A percentile compares a stretch with the other conserved stretches of the same genome.
phyloP scores from a whole-genome alignment of 1,140 invertebrate species.

The Heliconius eleuchia region DNA sequence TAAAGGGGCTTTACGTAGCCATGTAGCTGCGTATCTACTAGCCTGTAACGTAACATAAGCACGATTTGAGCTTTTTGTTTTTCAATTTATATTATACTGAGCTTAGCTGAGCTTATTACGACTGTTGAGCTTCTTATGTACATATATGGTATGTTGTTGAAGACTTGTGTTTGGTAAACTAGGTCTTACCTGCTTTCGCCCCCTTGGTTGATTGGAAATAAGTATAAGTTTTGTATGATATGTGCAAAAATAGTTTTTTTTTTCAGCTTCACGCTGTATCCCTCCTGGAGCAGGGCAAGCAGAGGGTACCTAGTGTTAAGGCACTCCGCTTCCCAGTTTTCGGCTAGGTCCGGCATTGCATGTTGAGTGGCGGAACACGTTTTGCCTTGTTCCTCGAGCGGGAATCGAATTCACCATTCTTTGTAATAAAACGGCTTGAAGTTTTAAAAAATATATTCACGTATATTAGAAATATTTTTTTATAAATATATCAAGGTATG shows the following conservation, averaged over 20 bases:
- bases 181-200: too few species aligned
- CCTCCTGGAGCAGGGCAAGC: too few species aligned
- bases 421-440: neutral
- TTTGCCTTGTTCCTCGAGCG: too few species aligned
- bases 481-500: neutral
- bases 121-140: neutral
- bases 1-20: constrained; percentile 17
- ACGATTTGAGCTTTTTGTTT: constrained; percentile 10
- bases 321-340: too few species aligned
- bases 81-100: neutral
- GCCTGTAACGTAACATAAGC: constrained; percentile 12
- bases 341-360: too few species aligned
- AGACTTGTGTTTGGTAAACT: too few species aligned
- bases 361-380: too few species aligned
- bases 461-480: neutral
- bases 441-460: neutral
- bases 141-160: neutral
- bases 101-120: neutral
- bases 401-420: neutral
- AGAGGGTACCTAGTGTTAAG: too few species aligned
- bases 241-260: too few species aligned
- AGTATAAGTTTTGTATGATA: too few species aligned
- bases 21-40: neutral
- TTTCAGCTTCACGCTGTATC: too few species aligned
- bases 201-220: too few species aligned